These are phyloP conservation scores for Sylvilagus floridanus DNA, from an alignment of 2,797 vertebrate genomes.

Conservation along the genomic window DNA sequence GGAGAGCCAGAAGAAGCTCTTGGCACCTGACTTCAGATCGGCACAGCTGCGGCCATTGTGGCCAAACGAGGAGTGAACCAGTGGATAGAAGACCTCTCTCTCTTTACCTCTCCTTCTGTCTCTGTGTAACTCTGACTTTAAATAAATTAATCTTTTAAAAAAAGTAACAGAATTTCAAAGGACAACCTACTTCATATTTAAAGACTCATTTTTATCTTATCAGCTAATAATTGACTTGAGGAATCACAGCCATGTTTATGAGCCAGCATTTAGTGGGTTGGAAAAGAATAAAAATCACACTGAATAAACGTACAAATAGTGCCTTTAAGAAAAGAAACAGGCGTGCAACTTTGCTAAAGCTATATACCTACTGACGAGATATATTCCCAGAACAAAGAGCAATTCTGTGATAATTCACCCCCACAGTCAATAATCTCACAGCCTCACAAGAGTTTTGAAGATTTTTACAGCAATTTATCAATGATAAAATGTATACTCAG, in stretches of 20 bases:
- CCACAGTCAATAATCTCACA: not conserved
- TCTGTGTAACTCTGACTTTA: too few species aligned
- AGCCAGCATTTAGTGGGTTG: not conserved
- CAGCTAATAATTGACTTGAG: not conserved
- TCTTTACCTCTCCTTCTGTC: too few species aligned
- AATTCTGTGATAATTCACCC: not conserved
- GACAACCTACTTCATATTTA: constrained; percentile 11
- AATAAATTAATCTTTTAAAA: too few species aligned
- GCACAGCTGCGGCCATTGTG: too few species aligned
- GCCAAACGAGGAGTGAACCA: too few species aligned
- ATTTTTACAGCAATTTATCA: constrained; percentile 6
- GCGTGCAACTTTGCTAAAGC: not conserved
- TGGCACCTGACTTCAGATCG: too few species aligned
- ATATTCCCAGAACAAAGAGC: not conserved
- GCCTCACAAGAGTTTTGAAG: not conserved
- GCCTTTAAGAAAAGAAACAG: not conserved
- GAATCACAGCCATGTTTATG: not conserved
- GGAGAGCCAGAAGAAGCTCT: too few species aligned
- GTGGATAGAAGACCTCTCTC: too few species aligned
- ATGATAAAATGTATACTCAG: not conserved
- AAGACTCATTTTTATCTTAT: constrained; percentile 23
- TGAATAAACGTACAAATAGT: not conserved
- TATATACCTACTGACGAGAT: not conserved
- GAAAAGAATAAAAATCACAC: not conserved
- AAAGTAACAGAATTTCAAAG: constrained; percentile 25